These are phyloP conservation scores for Teinopalpus imperialis DNA, from an alignment of 2,888 invertebrate genomes.

Conservation along the genomic window DNA sequence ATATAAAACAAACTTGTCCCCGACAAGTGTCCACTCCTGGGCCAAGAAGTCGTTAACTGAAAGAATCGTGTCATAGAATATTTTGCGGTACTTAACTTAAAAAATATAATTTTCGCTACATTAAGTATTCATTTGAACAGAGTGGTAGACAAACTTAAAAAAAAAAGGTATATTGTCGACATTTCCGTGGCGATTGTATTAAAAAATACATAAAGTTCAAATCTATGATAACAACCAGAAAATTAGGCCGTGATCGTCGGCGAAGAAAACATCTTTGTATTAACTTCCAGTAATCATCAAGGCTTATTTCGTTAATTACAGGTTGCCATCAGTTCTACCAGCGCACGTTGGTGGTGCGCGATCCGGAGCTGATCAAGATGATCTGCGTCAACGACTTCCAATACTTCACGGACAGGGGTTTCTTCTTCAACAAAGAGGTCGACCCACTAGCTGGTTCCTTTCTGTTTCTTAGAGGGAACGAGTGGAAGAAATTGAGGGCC, in stretches of 20 bases:
- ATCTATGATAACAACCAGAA: no score
- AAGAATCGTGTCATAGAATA: conserved; percentile 5
- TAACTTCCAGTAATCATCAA: no score
- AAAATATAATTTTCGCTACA: not conserved
- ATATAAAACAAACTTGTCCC: no score
- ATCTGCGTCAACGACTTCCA: conserved; percentile 75
- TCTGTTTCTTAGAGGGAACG: conserved; percentile 66
- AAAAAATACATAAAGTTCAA: no score
- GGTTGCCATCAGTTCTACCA: conserved; percentile 74
- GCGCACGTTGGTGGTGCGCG: conserved; percentile 68
- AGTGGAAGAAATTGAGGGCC: conserved; percentile 66
- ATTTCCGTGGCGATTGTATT: no score
- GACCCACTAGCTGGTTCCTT: conserved; percentile 73
- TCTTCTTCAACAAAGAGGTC: conserved; percentile 69
- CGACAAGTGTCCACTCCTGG: not conserved
- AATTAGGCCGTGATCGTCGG: no score
- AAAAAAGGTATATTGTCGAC: no score
- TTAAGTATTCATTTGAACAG: no score
- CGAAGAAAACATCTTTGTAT: no score
- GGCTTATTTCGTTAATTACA: conserved; percentile 40
- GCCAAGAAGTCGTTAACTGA: conserved; percentile 1
- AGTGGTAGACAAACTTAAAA: no score
- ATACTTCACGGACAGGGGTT: conserved; percentile 72
- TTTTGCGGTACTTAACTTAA: conserved; percentile 4
- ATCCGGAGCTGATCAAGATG: conserved; percentile 66